These are phyloP conservation scores for Thinocorus orbignyianus DNA, from an alignment of 2,113 vertebrate species.

Conservation along the genomic window DNA sequence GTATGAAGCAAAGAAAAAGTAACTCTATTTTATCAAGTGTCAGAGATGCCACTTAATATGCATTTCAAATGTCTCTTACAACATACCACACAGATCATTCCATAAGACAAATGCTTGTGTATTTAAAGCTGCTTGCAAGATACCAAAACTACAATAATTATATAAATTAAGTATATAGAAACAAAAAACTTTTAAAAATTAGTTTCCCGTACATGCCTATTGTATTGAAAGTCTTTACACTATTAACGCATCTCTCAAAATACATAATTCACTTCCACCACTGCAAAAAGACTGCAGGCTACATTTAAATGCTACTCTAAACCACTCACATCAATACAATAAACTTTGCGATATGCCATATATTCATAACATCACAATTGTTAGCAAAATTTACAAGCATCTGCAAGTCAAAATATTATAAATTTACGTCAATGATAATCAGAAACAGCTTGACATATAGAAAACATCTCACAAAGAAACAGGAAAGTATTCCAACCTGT, in stretches of 20 bases:
- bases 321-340: background rate
- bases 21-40: background rate
- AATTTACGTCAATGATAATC: background rate
- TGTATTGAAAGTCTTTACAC: background rate
- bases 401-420: background rate
- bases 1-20: background rate
- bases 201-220: rapidly evolving
- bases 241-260: background rate
- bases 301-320: background rate
- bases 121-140: background rate
- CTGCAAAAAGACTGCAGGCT: background rate
- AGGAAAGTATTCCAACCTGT: background rate
- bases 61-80: background rate
- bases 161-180: background rate
- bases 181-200: background rate
- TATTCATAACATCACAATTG: background rate
- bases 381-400: background rate
- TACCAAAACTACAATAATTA: background rate
- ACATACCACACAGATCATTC: background rate
- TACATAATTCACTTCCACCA: background rate
- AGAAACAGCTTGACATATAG: background rate
- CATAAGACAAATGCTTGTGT: rapidly evolving
- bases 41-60: background rate
- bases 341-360: background rate
- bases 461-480: background rate